A percentile compares a stretch with the other conserved stretches of the same genome.
Evolutionary conservation across 23 tunicate species (phyloP).

Genomic region (Trididemnum clinides): DNA sequence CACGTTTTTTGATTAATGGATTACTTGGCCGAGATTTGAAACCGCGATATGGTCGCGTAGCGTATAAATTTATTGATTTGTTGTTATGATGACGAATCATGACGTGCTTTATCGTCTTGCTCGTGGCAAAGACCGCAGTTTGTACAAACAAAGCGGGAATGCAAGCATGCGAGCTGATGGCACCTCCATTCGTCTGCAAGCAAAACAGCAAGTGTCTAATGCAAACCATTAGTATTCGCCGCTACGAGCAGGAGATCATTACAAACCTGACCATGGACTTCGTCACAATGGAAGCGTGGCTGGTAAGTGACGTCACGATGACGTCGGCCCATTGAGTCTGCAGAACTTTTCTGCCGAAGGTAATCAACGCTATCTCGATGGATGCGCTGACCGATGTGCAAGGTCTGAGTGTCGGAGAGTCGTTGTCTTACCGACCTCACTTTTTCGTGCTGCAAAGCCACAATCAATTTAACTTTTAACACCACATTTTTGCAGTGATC

Average conservation of each 20-base stretch:
- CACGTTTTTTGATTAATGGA: background rate
- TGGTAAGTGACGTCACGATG: too few relatives aligned
- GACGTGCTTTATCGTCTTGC: background rate
- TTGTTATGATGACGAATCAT: background rate
- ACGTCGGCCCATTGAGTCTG: too few relatives aligned
- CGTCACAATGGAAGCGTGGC: too few relatives aligned
- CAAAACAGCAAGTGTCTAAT: background rate
- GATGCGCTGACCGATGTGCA: background rate
- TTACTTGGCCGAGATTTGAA: background rate
- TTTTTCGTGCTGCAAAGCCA: too few relatives aligned
- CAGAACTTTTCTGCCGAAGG: conserved; percentile 1
- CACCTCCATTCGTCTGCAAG: background rate
- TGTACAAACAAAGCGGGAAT: conserved; percentile 8
- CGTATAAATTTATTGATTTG: background rate
- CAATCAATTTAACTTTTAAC: too few relatives aligned
- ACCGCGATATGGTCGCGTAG: background rate
- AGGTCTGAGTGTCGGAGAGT: background rate
- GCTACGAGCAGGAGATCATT: too few relatives aligned
- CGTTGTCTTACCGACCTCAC: too few relatives aligned
- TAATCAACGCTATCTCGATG: conserved; percentile 12
- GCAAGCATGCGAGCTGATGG: background rate
- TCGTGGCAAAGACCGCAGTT: background rate
- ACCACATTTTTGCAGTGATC: too few relatives aligned
- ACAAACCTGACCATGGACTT: too few relatives aligned
- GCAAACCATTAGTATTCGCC: too few relatives aligned